phyloP scores from a whole-genome alignment of 2,113 vertebrate genomes.

The Myocastor coypus region DNA sequence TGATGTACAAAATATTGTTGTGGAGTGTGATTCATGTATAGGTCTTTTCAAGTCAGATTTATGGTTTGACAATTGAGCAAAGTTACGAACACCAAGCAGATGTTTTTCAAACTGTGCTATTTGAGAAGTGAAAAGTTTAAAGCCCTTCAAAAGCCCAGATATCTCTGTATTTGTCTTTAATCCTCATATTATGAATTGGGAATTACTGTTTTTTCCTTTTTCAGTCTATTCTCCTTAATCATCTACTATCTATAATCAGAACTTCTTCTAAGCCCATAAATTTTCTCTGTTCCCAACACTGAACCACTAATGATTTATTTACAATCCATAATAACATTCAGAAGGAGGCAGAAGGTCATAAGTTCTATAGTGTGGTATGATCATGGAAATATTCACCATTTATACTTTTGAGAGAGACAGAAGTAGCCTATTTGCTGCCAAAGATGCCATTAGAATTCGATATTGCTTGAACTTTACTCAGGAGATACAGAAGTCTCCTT shows the following conservation, averaged over 20 bases:
- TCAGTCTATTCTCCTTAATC: not conserved
- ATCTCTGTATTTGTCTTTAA: not conserved
- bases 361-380: slow-evolving; percentile 26
- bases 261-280: not conserved
- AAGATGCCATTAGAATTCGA: slow-evolving; percentile 57
- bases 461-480: slow-evolving; percentile 43
- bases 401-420: slow-evolving; percentile 28
- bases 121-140: not conserved
- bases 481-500: slow-evolving; percentile 38
- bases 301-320: slow-evolving; percentile 34
- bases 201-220: not conserved
- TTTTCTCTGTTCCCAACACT: not conserved
- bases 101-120: not conserved
- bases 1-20: not conserved
- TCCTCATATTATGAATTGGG: not conserved
- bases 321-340: slow-evolving; percentile 37
- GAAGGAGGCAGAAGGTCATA: not conserved
- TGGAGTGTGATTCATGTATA: not conserved
- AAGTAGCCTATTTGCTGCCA: slow-evolving; percentile 1
- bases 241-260: slow-evolving; percentile 25
- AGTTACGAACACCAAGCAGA: not conserved
- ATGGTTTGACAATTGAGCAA: not conserved
- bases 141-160: not conserved
- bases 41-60: not conserved
- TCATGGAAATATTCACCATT: slow-evolving; percentile 33